phyloP scores from a whole-genome alignment of 2,888 invertebrate species.

The Chromoteleia sp. region DNA sequence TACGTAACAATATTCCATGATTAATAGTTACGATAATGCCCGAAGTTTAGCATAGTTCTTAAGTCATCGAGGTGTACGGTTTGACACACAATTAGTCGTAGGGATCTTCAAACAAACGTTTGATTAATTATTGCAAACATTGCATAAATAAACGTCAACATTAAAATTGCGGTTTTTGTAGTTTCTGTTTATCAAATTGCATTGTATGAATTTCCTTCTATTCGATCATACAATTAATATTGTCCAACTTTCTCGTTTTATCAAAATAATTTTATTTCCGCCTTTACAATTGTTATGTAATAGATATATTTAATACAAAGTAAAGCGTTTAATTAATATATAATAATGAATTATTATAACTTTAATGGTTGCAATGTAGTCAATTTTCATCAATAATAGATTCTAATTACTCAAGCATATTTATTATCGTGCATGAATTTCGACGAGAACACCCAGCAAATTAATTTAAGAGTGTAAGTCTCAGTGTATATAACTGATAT shows the following conservation, averaged over 20 bases:
- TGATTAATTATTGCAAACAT: slow-evolving; percentile 75
- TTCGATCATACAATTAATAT: background rate
- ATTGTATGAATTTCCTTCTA: background rate
- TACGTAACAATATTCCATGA: slow-evolving; percentile 70
- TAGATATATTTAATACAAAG: too few species aligned
- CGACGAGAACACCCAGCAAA: background rate
- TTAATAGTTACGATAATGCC: slow-evolving; percentile 76
- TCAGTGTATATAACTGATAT: slow-evolving; percentile 8
- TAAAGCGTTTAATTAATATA: too few species aligned
- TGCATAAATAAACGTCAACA: slow-evolving; percentile 2
- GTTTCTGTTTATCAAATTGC: background rate
- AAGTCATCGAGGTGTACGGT: slow-evolving; percentile 72
- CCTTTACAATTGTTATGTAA: background rate
- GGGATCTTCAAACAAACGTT: slow-evolving; percentile 74
- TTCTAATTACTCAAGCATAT: background rate
- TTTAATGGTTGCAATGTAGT: too few species aligned
- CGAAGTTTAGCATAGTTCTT: slow-evolving; percentile 75
- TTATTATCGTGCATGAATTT: background rate
- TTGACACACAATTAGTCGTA: slow-evolving; percentile 75
- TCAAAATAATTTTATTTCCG: background rate
- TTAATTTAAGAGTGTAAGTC: background rate
- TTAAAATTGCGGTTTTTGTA: background rate
- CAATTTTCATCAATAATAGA: too few species aligned
- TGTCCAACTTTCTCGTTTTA: background rate
- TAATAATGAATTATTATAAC: too few species aligned